Conservation (phyloP, 2,888 invertebrate species). For the Poecilus cupreus region DNA sequence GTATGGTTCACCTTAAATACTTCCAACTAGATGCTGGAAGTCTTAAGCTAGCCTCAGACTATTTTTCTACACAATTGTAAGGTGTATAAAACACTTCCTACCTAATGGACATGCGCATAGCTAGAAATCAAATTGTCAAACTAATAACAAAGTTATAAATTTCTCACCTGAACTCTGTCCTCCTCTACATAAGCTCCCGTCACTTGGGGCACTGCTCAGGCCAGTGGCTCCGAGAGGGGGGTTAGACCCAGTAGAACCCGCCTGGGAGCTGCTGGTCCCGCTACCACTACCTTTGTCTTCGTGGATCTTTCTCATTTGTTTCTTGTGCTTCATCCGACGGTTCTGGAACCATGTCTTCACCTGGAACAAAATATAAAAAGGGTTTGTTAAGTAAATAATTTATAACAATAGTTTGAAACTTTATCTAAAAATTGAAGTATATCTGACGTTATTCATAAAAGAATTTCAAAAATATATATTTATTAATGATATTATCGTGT, state of each 20-base stretch:
- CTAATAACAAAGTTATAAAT: background rate
- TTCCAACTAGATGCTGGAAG: too few species aligned
- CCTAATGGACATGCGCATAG: too few species aligned
- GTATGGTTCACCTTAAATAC: too few species aligned
- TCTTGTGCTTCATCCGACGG: slow-evolving; percentile 97
- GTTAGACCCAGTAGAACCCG: background rate
- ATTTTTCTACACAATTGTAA: too few species aligned
- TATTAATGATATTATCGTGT: background rate
- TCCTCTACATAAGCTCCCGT: background rate
- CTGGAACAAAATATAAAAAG: slow-evolving; percentile 62
- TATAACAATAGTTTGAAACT: background rate
- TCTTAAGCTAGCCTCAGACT: too few species aligned
- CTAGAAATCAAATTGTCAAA: background rate
- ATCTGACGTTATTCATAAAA: too few species aligned
- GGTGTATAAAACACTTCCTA: too few species aligned
- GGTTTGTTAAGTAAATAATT: background rate
- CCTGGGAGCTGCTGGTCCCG: background rate
- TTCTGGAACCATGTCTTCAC: slow-evolving; percentile 99
- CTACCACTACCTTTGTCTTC: slow-evolving; percentile 70
- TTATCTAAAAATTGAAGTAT: background rate
- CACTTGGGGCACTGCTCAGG: background rate
- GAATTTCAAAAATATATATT: background rate
- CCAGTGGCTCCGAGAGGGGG: background rate
- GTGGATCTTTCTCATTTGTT: slow-evolving; percentile 86
- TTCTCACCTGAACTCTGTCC: background rate